phyloP scores from a whole-genome alignment of 23 tunicate genomes.

The Botrylloides violaceus region DNA sequence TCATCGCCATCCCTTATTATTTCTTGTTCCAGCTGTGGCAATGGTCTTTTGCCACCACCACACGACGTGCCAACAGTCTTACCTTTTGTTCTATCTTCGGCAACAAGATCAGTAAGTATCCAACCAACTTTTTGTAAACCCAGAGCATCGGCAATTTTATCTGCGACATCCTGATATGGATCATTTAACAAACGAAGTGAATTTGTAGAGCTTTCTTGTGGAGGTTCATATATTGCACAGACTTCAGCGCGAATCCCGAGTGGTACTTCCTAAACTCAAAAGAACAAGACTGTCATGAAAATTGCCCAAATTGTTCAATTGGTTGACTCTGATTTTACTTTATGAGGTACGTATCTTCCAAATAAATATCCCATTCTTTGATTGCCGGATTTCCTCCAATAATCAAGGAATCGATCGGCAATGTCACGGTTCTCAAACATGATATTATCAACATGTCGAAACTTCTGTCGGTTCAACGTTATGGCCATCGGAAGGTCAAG shows the following conservation, averaged over 20 bases:
- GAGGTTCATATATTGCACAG: slow-evolving; percentile 87
- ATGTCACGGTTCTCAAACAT: slow-evolving; percentile 88
- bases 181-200: slow-evolving; percentile 37
- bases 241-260: slow-evolving; percentile 81
- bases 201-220: slow-evolving; percentile 53
- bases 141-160: slow-evolving; percentile 44
- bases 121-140: slow-evolving; percentile 72
- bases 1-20: no score
- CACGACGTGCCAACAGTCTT: no score
- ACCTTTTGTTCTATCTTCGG: slow-evolving; percentile 39
- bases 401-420: slow-evolving; percentile 71
- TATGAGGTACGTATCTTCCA: slow-evolving; percentile 65
- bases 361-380: slow-evolving; percentile 78
- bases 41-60: no score
- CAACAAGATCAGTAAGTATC: slow-evolving; percentile 71
- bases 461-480: slow-evolving; percentile 80
- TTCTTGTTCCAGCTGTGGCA: no score
- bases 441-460: slow-evolving; percentile 85
- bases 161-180: slow-evolving; percentile 35
- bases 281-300: neutral
- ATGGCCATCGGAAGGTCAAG: slow-evolving; percentile 78
- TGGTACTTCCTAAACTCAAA: slow-evolving; percentile 52
- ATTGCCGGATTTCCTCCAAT: slow-evolving; percentile 67
- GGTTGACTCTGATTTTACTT: neutral
- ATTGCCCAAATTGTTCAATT: neutral